phyloP scores from a whole-genome alignment of 2,888 invertebrate genomes.

The Acrocyrtus sp. region DNA sequence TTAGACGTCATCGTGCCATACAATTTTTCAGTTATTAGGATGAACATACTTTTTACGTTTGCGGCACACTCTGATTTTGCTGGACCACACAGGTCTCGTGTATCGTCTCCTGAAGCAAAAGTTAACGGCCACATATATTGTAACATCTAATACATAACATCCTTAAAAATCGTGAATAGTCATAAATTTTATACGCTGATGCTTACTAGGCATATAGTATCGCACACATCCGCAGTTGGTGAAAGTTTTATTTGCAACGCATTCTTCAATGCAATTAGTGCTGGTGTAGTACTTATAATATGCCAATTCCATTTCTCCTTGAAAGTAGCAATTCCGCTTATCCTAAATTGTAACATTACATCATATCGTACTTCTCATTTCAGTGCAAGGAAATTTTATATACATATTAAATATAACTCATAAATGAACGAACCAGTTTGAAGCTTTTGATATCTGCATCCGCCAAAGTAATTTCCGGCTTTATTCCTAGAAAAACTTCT shows the following conservation, averaged over 20 bases:
- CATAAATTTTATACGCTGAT: no score
- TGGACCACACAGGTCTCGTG: constrained; percentile 49
- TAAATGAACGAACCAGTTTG: no score
- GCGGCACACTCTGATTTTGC: constrained; percentile 51
- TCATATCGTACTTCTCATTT: no score
- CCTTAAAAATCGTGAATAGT: no score
- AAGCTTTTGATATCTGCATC: not conserved
- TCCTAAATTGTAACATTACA: constrained; percentile 36
- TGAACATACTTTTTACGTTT: constrained; percentile 52
- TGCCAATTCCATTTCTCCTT: constrained; percentile 48
- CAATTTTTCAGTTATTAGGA: no score
- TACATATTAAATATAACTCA: no score
- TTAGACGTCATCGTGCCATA: no score
- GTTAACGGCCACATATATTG: no score
- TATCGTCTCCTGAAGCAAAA: constrained; percentile 44
- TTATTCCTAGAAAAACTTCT: constrained; percentile 52
- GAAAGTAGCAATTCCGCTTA: constrained; percentile 57
- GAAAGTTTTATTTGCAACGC: constrained; percentile 52
- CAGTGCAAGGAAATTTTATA: no score
- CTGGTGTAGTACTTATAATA: constrained; percentile 56
- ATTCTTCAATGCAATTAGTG: constrained; percentile 59
- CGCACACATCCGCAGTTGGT: constrained; percentile 51
- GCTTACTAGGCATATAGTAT: constrained; percentile 62
- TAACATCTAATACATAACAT: no score
- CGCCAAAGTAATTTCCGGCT: constrained; percentile 42